Base-by-base conservation (phyloP, 2,797 vertebrate species). In the Sardinella longiceps region DNA sequence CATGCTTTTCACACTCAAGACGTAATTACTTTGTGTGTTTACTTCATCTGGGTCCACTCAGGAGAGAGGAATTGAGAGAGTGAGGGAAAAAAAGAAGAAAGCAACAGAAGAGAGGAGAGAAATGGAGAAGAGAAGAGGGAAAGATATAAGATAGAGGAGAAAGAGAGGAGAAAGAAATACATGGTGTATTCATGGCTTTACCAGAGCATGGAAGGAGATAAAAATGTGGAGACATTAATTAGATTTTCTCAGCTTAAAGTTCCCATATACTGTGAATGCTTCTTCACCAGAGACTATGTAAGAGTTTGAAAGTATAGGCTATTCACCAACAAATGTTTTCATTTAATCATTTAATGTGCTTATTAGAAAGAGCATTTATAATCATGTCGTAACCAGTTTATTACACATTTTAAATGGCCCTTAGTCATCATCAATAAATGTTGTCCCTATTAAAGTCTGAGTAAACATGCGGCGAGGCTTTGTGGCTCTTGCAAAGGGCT, bases 1-100 rank as follows among this genome's bases (percentile, higher is more conserved):
- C 70, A 77, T 77, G 70, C 70, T 77, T 77, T 77, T 77, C 70
- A 77, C 33, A 70, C 63, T 70, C 63, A 43, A 77, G 70, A 77
- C 18, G 70, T 77, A 77, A 77, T 77, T 77, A 43, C 37, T 77
- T 18, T 43, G 33, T 39, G 33, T 77, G 70, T 77, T 77, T 43
- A 23, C 70, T 43, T 77, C 37, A 77, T 77, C 70, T 77, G 1
- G 5, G 5, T 37, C 37, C 70, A 77, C 33, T 43, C 33, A 45
- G 37, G 15, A 39, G 70, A 43, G 37, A 53, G 51, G 51, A 23
- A 20, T 5, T 20, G 20, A 20, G 51, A 23, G 51, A 20, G 51
- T 20, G 2, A 23, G 51, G 5, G 51, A 20, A 20, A 33, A 33
- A 39, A 33, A 28, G 33, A 1, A 28, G 14, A 20, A 15, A 50